These are phyloP conservation scores for Diabrotica virgifera DNA, from an alignment of 1,140 invertebrate genomes.

Conservation along the genomic window DNA sequence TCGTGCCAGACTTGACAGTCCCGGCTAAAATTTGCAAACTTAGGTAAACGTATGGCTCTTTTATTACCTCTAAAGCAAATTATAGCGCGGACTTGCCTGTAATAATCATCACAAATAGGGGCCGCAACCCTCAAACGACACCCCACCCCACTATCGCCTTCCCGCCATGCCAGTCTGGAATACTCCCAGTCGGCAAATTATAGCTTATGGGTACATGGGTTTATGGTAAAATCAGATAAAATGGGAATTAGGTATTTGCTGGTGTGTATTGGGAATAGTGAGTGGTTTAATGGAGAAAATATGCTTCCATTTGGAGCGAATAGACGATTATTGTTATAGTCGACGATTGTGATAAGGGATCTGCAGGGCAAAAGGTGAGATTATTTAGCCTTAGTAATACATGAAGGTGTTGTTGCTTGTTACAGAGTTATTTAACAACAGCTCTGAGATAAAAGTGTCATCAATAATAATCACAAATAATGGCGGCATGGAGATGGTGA, in stretches of 20 bases:
- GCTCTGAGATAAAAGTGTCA: too few species aligned
- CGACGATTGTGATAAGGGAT: too few species aligned
- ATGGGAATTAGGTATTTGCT: slow-evolving; percentile 7
- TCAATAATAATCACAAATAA: too few species aligned
- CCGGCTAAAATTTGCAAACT: slow-evolving; percentile 20
- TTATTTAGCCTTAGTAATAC: too few species aligned
- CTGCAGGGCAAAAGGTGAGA: too few species aligned
- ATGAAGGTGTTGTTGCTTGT: too few species aligned
- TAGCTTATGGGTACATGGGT: slow-evolving; percentile 14
- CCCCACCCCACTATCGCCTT: not conserved
- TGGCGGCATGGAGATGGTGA: too few species aligned
- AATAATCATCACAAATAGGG: slow-evolving; percentile 20
- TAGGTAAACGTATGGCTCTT: slow-evolving; percentile 6
- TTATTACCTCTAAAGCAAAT: slow-evolving; percentile 23
- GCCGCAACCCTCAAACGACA: not conserved
- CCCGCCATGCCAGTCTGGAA: slow-evolving; percentile 1
- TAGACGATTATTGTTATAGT: too few species aligned
- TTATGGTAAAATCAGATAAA: slow-evolving; percentile 13
- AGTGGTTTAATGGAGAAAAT: slow-evolving; percentile 10
- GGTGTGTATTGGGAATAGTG: slow-evolving; percentile 5
- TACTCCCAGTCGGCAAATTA: slow-evolving; percentile 8
- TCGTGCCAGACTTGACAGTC: slow-evolving; percentile 6
- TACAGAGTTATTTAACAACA: too few species aligned
- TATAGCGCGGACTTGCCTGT: slow-evolving; percentile 14
- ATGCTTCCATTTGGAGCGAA: not conserved